Conservation (phyloP, 2,797 vertebrate species). For the Trichosurus vulpecula region DNA sequence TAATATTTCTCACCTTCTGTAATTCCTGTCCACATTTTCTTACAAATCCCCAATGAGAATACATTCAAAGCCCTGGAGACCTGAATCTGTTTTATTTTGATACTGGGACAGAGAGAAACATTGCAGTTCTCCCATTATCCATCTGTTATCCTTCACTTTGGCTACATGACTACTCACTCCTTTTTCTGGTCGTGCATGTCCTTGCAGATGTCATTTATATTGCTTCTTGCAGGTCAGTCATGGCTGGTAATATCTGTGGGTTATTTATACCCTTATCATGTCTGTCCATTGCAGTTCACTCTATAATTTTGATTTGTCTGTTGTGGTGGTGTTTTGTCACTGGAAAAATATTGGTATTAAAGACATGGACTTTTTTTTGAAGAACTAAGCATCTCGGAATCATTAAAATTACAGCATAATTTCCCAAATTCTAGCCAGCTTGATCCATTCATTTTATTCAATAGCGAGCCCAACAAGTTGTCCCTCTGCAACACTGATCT, state of each 20-base stretch:
- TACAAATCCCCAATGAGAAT: neutral
- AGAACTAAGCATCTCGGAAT: neutral
- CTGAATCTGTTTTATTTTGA: neutral
- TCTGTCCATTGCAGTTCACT: neutral
- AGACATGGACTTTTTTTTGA: neutral
- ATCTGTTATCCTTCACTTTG: neutral
- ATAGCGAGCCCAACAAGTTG: neutral
- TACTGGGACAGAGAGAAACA: neutral
- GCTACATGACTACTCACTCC: neutral
- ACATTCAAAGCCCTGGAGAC: neutral
- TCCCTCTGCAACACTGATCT: neutral
- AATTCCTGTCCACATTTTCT: neutral
- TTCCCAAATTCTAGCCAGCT: neutral
- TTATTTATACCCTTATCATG: neutral
- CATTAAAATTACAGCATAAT: neutral
- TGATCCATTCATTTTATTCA: neutral
- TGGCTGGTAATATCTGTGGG: neutral
- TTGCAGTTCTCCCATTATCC: neutral
- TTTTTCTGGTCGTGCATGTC: neutral
- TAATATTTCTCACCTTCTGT: neutral
- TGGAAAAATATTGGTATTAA: neutral
- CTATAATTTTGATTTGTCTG: neutral
- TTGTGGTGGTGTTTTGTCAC: neutral
- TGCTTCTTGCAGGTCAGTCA: neutral
- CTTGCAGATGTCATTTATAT: neutral